Evolutionary conservation across 2,888 invertebrate genomes (phyloP), one percentile per base, ranked within the genome.

Genomic region (Pseudanteris insignis): DNA sequence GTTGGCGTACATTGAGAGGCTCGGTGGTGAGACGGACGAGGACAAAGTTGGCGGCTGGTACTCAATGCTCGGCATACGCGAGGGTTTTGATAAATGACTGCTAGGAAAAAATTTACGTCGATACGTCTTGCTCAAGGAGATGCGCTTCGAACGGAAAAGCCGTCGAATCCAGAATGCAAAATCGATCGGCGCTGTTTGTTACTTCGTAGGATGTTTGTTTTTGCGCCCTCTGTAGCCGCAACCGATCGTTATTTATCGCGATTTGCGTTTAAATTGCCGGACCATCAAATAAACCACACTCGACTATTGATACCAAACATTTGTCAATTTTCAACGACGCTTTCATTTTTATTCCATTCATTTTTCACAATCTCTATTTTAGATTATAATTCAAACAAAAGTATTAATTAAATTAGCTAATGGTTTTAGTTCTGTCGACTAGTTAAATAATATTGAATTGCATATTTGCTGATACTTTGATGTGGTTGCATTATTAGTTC

Each of bases 11-110:
- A 47, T 50, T 53, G 62, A 61, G 65, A 55, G 53, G 60, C 43
- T 54, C 38, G 36, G 55, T 38, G 50, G 50, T 38, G 62, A 47
- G 30, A 54, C 62, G 65, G 58, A 46, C 38, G 50, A 65, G 67
- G 64, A 64, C 50, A 61, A 64, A 18, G 46, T 63, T 63, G 65
- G 50, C 63, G 65, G 41, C 37, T 44, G 58, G 41, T 37, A 58
- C 55, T 55, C 63, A 54, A 63, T 50, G 53, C 51, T 58, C 40
- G 43, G 55, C 41, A 36, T 57, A 58, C 54, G 58, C 37, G 68
- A 69, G 69, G 75, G 73, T 75, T 74, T 74, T 77, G 76, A 77
- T 77, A 77, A 76, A 77, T 76, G 75, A 76, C 74, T 67, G 71
- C 32, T 44, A 68, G 66, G 70, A 74, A 76, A 76, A 77, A 76